Evolutionary conservation across 2,113 vertebrate species (phyloP).

Genomic region (Speoplatyrhinus poulsoni): DNA sequence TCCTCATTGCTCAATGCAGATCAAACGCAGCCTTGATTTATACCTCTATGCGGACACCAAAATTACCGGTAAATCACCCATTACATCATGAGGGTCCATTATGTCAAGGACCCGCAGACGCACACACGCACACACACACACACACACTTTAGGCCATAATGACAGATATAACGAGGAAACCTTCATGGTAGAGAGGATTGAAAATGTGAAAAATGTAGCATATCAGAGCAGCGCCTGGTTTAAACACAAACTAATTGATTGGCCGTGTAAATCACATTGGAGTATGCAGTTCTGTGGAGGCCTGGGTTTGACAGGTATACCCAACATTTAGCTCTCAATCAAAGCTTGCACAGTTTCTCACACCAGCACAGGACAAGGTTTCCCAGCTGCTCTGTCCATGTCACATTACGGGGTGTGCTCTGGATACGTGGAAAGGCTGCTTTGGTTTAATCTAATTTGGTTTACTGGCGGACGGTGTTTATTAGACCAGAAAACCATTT

Average conservation of each 20-base stretch:
- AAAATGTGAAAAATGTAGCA: conserved; percentile 29
- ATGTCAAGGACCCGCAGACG: background rate
- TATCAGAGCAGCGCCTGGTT: conserved; percentile 8
- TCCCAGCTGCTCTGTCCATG: conserved; percentile 20
- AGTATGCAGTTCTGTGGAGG: conserved; percentile 29
- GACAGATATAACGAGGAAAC: background rate
- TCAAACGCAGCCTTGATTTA: conserved; percentile 35
- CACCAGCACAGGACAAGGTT: conserved; percentile 14
- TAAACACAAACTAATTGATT: conserved; percentile 55
- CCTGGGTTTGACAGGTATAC: conserved; percentile 38
- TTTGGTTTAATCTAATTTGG: conserved; percentile 61
- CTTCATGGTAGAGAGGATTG: background rate
- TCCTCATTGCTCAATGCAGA: conserved; percentile 16
- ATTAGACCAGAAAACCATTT: conserved; percentile 69
- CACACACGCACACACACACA: conserved; percentile 6
- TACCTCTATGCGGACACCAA: conserved; percentile 16
- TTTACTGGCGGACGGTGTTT: conserved; percentile 58
- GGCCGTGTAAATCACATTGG: conserved; percentile 26
- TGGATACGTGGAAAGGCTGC: conserved; percentile 27
- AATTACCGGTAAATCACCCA: conserved; percentile 39
- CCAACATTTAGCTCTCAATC: conserved; percentile 43
- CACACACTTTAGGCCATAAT: background rate
- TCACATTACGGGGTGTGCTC: conserved; percentile 1
- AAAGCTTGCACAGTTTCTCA: conserved; percentile 44
- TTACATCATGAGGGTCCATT: conserved; percentile 17